Percentiles rank a stretch among this genome's conserved stretches.
Conservation (phyloP, 2,113 vertebrate species). For the Otolemur garnettii region DNA sequence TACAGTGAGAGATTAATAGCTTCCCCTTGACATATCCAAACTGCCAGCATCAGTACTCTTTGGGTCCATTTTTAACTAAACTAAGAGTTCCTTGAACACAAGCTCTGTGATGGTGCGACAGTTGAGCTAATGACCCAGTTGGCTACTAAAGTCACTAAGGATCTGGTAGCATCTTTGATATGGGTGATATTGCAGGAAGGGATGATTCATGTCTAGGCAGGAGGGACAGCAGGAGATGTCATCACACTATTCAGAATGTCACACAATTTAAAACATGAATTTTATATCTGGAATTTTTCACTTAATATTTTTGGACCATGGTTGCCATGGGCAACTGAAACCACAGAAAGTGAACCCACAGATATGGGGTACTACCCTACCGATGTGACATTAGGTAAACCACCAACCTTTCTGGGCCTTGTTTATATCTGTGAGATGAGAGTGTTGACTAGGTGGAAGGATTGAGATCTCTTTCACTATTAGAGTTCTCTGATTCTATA, state of each 20-base stretch:
- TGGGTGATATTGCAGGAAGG: not conserved
- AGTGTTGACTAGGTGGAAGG: not conserved
- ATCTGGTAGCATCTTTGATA: not conserved
- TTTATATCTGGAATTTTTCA: not conserved
- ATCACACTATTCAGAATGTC: not conserved
- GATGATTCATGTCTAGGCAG: not conserved
- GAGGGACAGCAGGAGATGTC: not conserved
- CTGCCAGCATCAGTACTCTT: not conserved
- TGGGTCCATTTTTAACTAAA: not conserved
- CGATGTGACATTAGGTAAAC: not conserved
- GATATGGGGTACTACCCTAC: not conserved
- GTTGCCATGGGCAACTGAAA: not conserved
- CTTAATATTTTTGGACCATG: not conserved
- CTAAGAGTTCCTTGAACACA: not conserved
- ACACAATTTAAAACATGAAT: not conserved
- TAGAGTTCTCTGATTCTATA: slow-evolving; percentile 20
- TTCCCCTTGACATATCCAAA: not conserved
- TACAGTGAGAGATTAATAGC: not conserved
- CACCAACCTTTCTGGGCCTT: not conserved
- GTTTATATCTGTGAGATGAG: not conserved
- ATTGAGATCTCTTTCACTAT: not conserved
- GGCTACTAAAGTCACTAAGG: not conserved
- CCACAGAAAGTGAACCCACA: not conserved
- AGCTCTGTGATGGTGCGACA: not conserved
- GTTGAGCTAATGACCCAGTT: not conserved